Conservation (phyloP, 1,140 invertebrate species). For the Gyrodactylus salaris region DNA sequence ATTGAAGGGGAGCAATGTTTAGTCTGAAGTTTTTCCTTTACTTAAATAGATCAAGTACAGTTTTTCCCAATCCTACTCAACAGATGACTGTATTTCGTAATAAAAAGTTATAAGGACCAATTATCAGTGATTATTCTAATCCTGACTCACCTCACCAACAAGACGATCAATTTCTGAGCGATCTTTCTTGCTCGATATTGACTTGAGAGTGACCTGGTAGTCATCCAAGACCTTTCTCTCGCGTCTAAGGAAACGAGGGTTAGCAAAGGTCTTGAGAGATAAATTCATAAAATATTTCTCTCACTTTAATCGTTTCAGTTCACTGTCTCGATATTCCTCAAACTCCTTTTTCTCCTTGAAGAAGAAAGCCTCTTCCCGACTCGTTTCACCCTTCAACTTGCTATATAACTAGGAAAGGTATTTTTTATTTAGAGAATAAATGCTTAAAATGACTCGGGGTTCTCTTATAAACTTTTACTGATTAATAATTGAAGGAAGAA, state of each 20-base stretch:
- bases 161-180: conserved; percentile 19
- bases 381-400: background rate
- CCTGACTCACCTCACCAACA: conserved; percentile 15
- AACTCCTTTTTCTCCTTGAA: conserved; percentile 16
- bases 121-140: too few species aligned
- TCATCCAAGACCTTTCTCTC: conserved; percentile 19
- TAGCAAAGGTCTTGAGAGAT: background rate
- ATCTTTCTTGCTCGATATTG: conserved; percentile 17
- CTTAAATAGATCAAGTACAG: too few species aligned
- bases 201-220: conserved; percentile 16
- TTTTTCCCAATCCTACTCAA: too few species aligned
- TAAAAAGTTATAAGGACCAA: too few species aligned
- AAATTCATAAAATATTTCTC: conserved; percentile 1
- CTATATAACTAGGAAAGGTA: too few species aligned
- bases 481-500: too few species aligned
- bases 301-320: conserved; percentile 16
- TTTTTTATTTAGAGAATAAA: too few species aligned
- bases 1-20: too few species aligned
- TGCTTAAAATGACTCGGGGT: too few species aligned
- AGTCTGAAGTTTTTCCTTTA: too few species aligned
- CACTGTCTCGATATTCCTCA: conserved; percentile 17
- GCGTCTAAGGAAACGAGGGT: conserved; percentile 12
- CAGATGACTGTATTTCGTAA: too few species aligned
- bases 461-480: too few species aligned
- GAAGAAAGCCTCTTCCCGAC: background rate